Conservation (phyloP, 53 echinoderm and acorn worm genomes). For the Crossaster papposus region DNA sequence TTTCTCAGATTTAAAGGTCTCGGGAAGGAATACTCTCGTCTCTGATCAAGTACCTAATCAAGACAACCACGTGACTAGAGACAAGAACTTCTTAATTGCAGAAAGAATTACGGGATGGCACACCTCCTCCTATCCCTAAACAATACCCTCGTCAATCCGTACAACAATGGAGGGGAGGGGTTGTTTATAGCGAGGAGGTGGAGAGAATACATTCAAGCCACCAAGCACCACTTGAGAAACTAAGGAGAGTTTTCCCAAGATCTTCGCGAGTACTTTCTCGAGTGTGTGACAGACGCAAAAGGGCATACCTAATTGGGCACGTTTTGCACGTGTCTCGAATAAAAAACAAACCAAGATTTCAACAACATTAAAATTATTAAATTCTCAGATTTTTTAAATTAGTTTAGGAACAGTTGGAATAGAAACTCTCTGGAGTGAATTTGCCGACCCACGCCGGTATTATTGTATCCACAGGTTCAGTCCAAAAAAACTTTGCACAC, state of each 20-base stretch:
- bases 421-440: too few relatives aligned
- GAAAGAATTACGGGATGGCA: background rate
- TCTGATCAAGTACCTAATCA: background rate
- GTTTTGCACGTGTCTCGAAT: background rate
- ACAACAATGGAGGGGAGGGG: slow-evolving; percentile 31
- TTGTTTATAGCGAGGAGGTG: slow-evolving; percentile 14
- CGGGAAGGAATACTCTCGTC: background rate
- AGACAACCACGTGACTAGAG: background rate
- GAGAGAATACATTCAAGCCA: background rate
- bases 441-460: too few relatives aligned
- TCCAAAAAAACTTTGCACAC: too few relatives aligned
- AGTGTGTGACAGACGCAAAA: background rate
- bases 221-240: too few relatives aligned
- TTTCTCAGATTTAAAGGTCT: background rate
- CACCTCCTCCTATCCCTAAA: slow-evolving; percentile 1
- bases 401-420: too few relatives aligned
- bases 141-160: background rate
- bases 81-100: background rate
- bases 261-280: slow-evolving; percentile 11
- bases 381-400: too few relatives aligned
- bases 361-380: too few relatives aligned
- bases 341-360: too few relatives aligned
- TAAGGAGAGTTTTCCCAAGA: background rate
- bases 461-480: too few relatives aligned
- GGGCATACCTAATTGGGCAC: background rate